Evolutionary conservation across 2,888 invertebrate genomes (phyloP).

Genomic region (Drosophila meridiana): DNA sequence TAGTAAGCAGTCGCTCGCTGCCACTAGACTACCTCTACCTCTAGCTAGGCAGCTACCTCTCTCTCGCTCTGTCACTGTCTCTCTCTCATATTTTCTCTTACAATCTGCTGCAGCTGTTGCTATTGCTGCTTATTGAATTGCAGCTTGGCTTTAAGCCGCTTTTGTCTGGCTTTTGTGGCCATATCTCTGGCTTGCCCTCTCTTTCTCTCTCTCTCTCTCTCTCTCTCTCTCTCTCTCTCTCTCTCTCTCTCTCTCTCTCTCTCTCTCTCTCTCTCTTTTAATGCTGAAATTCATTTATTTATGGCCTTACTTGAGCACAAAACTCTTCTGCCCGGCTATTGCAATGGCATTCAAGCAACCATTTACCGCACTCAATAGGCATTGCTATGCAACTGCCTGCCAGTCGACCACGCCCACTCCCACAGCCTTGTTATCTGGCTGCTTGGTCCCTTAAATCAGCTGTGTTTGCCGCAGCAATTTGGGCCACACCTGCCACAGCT

Average conservation of each 20-base stretch:
- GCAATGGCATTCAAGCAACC: conserved; percentile 34
- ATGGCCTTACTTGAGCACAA: conserved; percentile 42
- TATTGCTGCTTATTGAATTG: conserved; percentile 32
- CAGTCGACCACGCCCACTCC: background rate
- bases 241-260: background rate
- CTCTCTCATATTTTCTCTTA: background rate
- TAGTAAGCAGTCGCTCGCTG: conserved; percentile 46
- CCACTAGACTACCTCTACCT: conserved; percentile 1
- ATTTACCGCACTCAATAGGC: conserved; percentile 41
- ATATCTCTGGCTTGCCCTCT: background rate
- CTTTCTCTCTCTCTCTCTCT: background rate
- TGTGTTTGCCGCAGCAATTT: background rate
- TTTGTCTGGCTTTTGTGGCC: conserved; percentile 33
- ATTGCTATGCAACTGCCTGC: conserved; percentile 30
- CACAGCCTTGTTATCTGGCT: background rate
- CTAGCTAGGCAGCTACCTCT: conserved; percentile 10
- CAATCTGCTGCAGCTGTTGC: conserved; percentile 4
- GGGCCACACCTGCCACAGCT: conserved; percentile 1
- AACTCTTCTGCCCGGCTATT: conserved; percentile 21
- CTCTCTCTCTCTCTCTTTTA: background rate
- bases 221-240: background rate
- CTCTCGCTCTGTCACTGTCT: background rate
- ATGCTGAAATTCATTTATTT: conserved; percentile 41
- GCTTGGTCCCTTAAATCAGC: conserved; percentile 35
- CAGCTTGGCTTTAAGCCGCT: conserved; percentile 11